Base-by-base conservation (phyloP, 2,797 vertebrate species). In the Tangara arthus region DNA sequence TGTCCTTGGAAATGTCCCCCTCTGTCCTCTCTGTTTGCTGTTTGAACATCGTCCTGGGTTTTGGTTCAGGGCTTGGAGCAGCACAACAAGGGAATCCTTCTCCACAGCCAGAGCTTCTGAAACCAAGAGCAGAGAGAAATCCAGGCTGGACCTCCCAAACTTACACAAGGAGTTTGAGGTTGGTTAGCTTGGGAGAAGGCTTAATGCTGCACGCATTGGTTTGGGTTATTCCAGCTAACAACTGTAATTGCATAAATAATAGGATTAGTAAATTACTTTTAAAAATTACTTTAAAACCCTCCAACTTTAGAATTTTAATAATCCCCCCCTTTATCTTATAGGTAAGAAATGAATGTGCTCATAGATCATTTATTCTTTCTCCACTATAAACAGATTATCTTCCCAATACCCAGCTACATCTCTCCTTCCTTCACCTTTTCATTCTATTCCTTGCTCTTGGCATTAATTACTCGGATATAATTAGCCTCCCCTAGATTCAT, bases 381-480 rank as follows among this genome's bases (percentile, higher is more conserved):
- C 37, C 27, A 23, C 49, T 89, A 24, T 32, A 42, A 88, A 49
- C 9, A 76, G 59, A 47, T 9, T 32, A 18, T n/a, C 59, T 50
- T n/a, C 14, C 37, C 64, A 39, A 66, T 55, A 46, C 17, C 32
- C 56, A 42, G 8, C n/a, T 49, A 42, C 15, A 2, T 34, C 68
- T 61, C 59, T 41, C 27, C 57, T 83, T 30, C 39, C 47, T 88
- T 87, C 63, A 39, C 55, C 46, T 87, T 85, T 81, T 37, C 57
- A 56, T 85, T 61, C 68, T 37, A 6, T 35, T 83, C 47, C 73
- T 92, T 93, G 53, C 81, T 89, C 93, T 90, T 75, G 78, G 79
- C 85, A 91, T 86, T 88, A 71, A 89, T 86, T 94, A 81, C 88
- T 91, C 88, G 70, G 81, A 91, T 81, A 71, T 88, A 94, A 94